Percentiles rank a stretch among this genome's conserved stretches.
Conservation (phyloP, 2,797 vertebrate species). For the Alca torda region DNA sequence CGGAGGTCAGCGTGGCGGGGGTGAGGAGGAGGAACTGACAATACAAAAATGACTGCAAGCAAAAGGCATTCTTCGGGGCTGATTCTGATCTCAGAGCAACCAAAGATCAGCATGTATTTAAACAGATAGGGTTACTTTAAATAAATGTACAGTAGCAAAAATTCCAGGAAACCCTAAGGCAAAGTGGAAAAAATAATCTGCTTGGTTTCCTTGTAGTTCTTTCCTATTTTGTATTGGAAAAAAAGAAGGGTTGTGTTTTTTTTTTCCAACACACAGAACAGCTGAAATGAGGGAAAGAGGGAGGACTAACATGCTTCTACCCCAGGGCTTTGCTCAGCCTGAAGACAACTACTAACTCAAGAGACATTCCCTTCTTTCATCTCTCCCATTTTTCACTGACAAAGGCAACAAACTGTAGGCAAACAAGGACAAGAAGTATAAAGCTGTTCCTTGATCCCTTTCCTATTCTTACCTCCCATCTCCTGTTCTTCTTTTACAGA, state of each 20-base stretch:
- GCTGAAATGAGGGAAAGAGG: conserved; percentile 3
- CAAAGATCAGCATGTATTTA: conserved; percentile 67
- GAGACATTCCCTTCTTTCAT: conserved; percentile 33
- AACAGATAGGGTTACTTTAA: conserved; percentile 71
- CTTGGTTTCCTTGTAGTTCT: conserved; percentile 31
- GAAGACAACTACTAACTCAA: neutral
- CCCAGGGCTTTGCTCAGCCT: neutral
- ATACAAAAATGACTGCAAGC: conserved; percentile 32
- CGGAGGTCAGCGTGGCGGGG: neutral
- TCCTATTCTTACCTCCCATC: neutral
- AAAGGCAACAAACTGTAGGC: neutral
- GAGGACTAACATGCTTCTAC: neutral
- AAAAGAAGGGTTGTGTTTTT: neutral
- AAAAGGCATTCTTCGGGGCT: conserved; percentile 24
- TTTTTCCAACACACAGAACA: neutral
- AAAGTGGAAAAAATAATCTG: conserved; percentile 59
- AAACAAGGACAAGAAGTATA: neutral
- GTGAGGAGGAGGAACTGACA: conserved; percentile 31
- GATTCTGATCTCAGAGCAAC: conserved; percentile 62
- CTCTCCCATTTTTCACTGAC: conserved; percentile 33
- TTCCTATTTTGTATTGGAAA: conserved; percentile 16
- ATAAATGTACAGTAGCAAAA: conserved; percentile 71
- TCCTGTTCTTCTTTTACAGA: neutral
- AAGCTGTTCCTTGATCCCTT: neutral
- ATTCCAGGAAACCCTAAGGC: conserved; percentile 66